Evolutionary conservation across 2,888 invertebrate species (phyloP).

Genomic region (Parasteatoda lunata): DNA sequence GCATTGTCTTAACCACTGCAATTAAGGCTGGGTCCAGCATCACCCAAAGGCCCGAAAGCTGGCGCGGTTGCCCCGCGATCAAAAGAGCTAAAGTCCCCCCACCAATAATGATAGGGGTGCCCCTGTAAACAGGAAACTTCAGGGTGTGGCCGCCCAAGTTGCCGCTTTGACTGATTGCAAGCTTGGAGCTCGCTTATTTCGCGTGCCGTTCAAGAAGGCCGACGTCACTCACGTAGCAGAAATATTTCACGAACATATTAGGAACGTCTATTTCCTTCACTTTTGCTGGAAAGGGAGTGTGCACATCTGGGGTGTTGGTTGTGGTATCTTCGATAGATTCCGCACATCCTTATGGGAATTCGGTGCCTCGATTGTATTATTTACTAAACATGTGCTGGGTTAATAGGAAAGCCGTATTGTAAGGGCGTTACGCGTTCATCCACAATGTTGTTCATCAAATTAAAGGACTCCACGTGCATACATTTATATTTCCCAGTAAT

Average conservation of each 20-base stretch:
- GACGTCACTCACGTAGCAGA: not conserved
- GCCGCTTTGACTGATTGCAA: constrained; percentile 44
- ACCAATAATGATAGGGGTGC: constrained; percentile 43
- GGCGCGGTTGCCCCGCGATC: constrained; percentile 14
- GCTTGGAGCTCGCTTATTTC: constrained; percentile 26
- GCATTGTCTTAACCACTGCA: not conserved
- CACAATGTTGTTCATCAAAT: no score
- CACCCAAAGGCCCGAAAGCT: constrained; percentile 26
- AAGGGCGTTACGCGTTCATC: no score
- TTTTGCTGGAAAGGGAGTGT: not conserved
- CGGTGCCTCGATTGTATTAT: not conserved
- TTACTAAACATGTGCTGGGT: not conserved
- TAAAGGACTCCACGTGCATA: no score
- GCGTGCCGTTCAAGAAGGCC: constrained; percentile 8
- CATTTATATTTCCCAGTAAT: no score
- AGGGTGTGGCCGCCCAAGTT: constrained; percentile 39
- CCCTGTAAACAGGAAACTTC: constrained; percentile 48
- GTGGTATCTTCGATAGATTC: not conserved
- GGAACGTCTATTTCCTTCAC: not conserved
- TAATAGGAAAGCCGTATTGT: no score
- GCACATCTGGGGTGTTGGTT: constrained; percentile 1
- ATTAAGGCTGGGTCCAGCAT: constrained; percentile 14
- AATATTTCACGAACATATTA: not conserved
- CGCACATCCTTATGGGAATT: not conserved
- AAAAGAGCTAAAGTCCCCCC: not conserved